These are phyloP conservation scores for Oplegnathus fasciatus DNA, from an alignment of 2,113 vertebrate genomes.

Conservation along the genomic window DNA sequence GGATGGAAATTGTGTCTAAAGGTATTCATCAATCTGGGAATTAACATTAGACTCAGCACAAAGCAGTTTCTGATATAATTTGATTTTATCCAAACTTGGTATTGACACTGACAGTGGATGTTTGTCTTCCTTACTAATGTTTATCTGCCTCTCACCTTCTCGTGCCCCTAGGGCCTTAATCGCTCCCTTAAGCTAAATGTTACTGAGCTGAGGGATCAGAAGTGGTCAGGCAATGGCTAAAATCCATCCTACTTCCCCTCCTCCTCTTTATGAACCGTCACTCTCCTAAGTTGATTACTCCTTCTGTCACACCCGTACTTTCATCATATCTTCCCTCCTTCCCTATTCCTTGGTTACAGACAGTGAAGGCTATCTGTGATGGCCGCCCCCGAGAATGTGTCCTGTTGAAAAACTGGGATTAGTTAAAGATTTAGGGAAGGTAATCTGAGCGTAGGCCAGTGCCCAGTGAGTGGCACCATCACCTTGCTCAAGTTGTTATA, in stretches of 20 bases:
- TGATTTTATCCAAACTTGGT: background rate
- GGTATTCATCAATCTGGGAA: background rate
- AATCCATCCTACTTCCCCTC: constrained; percentile 10
- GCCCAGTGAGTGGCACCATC: constrained; percentile 35
- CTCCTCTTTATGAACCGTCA: background rate
- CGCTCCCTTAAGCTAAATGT: constrained; percentile 42
- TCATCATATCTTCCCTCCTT: background rate
- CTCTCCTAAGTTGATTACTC: background rate
- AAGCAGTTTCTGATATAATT: background rate
- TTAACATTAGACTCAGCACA: background rate
- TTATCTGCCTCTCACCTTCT: constrained; percentile 45
- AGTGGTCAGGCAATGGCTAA: constrained; percentile 21
- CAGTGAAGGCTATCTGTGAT: background rate
- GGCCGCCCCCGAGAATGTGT: background rate
- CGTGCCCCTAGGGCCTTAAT: constrained; percentile 42
- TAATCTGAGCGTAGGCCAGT: constrained; percentile 22
- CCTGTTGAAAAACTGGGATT: constrained; percentile 42
- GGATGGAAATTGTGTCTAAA: background rate
- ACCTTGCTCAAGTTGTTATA: constrained; percentile 21
- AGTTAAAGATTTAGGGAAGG: constrained; percentile 31
- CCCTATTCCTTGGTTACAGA: background rate
- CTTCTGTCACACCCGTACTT: background rate
- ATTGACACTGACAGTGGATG: background rate
- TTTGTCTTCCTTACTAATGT: constrained; percentile 14
- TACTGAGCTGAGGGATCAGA: constrained; percentile 50